Base-by-base conservation (phyloP, 2,888 invertebrate genomes). In the Lysandra coridon region DNA sequence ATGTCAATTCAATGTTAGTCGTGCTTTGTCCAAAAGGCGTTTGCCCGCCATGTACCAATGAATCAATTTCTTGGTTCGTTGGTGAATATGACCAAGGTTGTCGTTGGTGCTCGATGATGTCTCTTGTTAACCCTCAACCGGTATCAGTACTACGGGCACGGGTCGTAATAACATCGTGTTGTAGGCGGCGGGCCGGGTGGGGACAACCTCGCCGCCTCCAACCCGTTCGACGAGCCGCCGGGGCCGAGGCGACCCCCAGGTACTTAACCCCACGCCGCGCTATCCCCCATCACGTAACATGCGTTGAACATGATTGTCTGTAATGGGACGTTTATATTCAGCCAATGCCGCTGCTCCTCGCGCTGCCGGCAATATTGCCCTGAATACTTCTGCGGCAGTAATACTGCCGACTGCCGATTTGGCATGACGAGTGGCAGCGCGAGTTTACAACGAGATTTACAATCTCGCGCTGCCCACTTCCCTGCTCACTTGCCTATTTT, bases 181-280 rank as follows among this genome's bases (percentile, higher is more conserved):
- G 91, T 94, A 94, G 94, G 94, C 93, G 94, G 92, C 87, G 93
- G 93, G 90, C 90, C 92, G 85, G 93, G 92, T 87, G 93, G 91
- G 85, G 97, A 97, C 96, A 97, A 97, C 95, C 96, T 97, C 90
- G 97, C 96, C 96, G 97, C 97, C 92, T 97, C 97, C 92, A 97
- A 97, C 95, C 97, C 97, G 85, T 97, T 97, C 95, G 97, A 97
- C 95, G 97, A 97, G 95, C 96, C 96, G 89, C 95, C 96, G 88
- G 93, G 93, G 90, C 94, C 93, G 82, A 87, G 93, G 86, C 89
- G 93, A 91, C 92, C 93, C 90, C 94, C 93, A 95, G 95, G 93
- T 93, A 92, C 92, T 85, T 85, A 88, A 84, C 84, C 85, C 85
- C 88, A 86, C 89, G 85, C 87, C 90, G 82, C 80, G 80, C 79